These are phyloP conservation scores for Leptodirus hochenwartii DNA, from an alignment of 2,888 invertebrate genomes.

Conservation along the genomic window DNA sequence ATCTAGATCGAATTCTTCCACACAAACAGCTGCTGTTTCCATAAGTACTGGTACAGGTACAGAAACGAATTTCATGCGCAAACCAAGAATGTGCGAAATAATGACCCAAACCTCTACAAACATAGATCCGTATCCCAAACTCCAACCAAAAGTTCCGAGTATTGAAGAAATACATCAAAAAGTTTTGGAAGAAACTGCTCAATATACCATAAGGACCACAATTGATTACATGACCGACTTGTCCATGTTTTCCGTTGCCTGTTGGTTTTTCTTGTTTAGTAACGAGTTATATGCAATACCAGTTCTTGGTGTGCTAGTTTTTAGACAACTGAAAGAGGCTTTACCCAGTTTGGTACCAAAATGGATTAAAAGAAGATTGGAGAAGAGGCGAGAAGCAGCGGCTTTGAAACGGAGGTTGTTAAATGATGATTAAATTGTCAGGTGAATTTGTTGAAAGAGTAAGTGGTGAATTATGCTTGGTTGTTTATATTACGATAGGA, in stretches of 20 bases:
- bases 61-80: conserved; percentile 7
- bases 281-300: conserved; percentile 67
- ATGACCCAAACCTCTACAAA: conserved; percentile 25
- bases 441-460: too few relatives aligned
- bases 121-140: conserved; percentile 19
- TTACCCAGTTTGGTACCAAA: conserved; percentile 37
- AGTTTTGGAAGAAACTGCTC: conserved; percentile 6
- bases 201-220: conserved; percentile 10
- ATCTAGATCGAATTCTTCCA: conserved; percentile 5
- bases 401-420: too few relatives aligned
- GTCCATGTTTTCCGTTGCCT: conserved; percentile 53
- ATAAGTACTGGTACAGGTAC: conserved; percentile 1
- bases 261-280: conserved; percentile 66
- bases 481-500: too few relatives aligned
- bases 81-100: conserved; percentile 22
- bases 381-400: too few relatives aligned
- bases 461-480: too few relatives aligned
- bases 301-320: conserved; percentile 55
- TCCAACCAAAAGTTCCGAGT: background rate
- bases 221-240: conserved; percentile 58
- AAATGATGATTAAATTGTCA: too few relatives aligned
- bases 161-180: conserved; percentile 6
- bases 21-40: conserved; percentile 8
- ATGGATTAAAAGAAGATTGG: too few relatives aligned
- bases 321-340: conserved; percentile 55